These are phyloP conservation scores for Acropora yongei DNA, from an alignment of 64 coral and sea anemone genomes.

Conservation along the genomic window DNA sequence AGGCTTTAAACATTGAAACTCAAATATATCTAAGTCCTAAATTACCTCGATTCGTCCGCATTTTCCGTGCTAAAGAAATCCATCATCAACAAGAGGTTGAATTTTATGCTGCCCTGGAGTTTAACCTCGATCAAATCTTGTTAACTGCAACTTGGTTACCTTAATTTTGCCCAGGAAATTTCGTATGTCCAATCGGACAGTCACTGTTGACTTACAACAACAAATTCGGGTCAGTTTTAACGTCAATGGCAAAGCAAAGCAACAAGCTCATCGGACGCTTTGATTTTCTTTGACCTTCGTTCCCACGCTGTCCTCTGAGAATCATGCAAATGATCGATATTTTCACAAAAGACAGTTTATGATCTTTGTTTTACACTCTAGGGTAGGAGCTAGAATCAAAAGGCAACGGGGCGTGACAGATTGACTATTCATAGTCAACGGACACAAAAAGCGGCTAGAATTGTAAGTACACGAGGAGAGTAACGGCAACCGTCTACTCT, in stretches of 20 bases:
- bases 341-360: background rate
- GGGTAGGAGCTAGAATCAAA: background rate
- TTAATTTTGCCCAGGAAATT: background rate
- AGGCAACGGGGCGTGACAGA: background rate
- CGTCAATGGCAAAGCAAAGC: background rate
- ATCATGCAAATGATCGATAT: slow-evolving; percentile 4
- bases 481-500: too few species aligned
- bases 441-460: too few species aligned
- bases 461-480: too few species aligned
- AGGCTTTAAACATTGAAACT: background rate
- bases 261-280: background rate
- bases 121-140: too few species aligned
- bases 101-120: too few species aligned
- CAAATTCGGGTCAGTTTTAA: background rate
- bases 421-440: background rate
- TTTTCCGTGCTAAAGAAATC: background rate
- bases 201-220: too few species aligned
- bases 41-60: background rate
- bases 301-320: slow-evolving; percentile 9
- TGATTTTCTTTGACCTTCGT: background rate
- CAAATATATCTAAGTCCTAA: background rate
- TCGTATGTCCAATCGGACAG: too few species aligned
- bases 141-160: too few species aligned
- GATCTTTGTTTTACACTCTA: background rate
- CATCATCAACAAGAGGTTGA: background rate